A percentile compares a stretch with the other conserved stretches of the same genome.
phyloP scores from a whole-genome alignment of 2,888 invertebrate species.

The Escarpia spicata region DNA sequence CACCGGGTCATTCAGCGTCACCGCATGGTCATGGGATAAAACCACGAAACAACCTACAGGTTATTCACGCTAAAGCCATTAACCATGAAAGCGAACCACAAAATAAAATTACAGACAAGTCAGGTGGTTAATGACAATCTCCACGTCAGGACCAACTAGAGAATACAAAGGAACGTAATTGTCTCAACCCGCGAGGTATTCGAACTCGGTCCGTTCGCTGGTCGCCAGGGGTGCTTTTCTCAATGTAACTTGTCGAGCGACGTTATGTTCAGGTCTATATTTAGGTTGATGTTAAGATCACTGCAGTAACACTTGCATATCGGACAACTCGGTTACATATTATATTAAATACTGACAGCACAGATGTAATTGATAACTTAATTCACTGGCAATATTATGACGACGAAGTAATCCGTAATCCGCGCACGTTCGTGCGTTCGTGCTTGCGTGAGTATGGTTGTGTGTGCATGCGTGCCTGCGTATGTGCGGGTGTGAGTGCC shows the following conservation, averaged over 20 bases:
- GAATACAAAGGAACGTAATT: slow-evolving; percentile 1
- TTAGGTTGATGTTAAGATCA: too few species aligned
- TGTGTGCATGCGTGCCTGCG: neutral
- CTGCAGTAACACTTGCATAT: too few species aligned
- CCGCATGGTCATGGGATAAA: neutral
- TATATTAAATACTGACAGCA: too few species aligned
- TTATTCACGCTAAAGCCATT: neutral
- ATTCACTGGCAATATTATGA: too few species aligned
- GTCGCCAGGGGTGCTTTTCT: neutral
- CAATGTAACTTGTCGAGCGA: neutral
- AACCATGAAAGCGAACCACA: neutral
- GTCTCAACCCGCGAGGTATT: neutral
- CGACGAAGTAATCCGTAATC: too few species aligned
- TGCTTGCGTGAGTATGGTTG: too few species aligned
- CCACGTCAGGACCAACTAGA: neutral
- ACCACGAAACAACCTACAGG: neutral
- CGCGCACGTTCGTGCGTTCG: too few species aligned
- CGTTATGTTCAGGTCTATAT: neutral
- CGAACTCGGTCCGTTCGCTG: neutral
- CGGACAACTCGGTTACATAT: too few species aligned
- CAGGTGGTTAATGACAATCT: neutral
- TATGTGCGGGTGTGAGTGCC: neutral
- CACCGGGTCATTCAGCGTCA: neutral
- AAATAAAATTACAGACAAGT: neutral
- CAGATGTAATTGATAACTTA: too few species aligned